A percentile compares a stretch with the other conserved stretches of the same genome.
Evolutionary conservation across 1,140 invertebrate genomes (phyloP).

Genomic region (Augochlora pura): DNA sequence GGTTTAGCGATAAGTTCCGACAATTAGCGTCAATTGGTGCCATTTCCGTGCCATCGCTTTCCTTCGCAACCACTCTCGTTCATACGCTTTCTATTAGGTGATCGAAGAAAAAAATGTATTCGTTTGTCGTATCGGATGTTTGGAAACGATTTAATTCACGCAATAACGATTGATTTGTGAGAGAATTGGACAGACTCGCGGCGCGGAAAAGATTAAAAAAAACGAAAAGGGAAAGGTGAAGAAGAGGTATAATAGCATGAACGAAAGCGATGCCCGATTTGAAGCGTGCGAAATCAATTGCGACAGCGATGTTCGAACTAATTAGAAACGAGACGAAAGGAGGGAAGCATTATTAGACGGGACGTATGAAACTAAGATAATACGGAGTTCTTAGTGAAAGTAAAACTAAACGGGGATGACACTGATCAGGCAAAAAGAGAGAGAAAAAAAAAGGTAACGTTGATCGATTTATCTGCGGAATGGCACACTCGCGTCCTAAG

Average conservation of each 20-base stretch:
- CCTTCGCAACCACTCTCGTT: background rate
- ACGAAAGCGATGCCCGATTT: constrained; percentile 17
- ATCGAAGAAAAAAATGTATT: constrained; percentile 11
- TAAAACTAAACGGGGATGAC: constrained; percentile 38
- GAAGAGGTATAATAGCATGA: background rate
- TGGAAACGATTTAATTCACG: constrained; percentile 21
- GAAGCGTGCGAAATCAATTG: background rate
- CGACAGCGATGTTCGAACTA: background rate
- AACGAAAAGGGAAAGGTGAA: background rate
- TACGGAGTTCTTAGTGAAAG: constrained; percentile 24
- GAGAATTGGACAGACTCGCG: constrained; percentile 19
- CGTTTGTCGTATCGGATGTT: constrained; percentile 25
- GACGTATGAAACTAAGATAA: background rate
- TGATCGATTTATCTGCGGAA: constrained; percentile 52
- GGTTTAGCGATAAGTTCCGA: constrained; percentile 33
- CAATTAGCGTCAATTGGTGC: constrained; percentile 17
- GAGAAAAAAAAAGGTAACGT: constrained; percentile 35
- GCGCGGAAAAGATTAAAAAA: background rate
- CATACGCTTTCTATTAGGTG: background rate
- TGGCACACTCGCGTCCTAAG: constrained; percentile 47
- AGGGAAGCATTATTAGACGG: constrained; percentile 4
- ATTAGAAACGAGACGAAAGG: background rate
- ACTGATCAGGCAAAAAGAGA: constrained; percentile 37
- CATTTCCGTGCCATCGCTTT: constrained; percentile 40
- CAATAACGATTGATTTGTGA: constrained; percentile 17